Evolutionary conservation across 2,888 invertebrate genomes (phyloP).

Genomic region (Tinea semifulvella): DNA sequence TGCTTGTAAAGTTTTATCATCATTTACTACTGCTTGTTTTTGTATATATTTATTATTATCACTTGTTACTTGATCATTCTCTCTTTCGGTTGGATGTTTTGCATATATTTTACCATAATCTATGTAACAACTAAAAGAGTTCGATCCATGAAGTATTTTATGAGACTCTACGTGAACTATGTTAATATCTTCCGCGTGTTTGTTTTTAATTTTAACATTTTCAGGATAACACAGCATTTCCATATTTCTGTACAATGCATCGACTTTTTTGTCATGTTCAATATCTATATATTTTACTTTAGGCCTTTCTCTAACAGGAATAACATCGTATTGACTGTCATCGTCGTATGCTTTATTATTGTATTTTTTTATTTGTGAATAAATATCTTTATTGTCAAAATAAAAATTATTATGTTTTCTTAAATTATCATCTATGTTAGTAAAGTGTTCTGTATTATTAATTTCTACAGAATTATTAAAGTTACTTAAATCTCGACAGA

Average conservation of each 20-base stretch:
- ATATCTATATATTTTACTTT: conserved; percentile 19
- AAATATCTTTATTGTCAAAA: neutral
- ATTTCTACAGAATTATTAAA: neutral
- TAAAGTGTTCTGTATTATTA: neutral
- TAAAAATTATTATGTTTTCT: neutral
- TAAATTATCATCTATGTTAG: neutral
- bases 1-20: conserved; percentile 12
- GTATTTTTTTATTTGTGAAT: too few relatives aligned
- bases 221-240: neutral
- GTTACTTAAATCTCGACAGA: neutral
- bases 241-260: conserved; percentile 7
- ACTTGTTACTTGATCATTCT: neutral
- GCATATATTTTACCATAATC: neutral
- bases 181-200: too few relatives aligned
- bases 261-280: neutral
- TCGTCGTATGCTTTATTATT: too few relatives aligned
- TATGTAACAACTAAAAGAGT: neutral
- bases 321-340: conserved; percentile 33
- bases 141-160: too few relatives aligned
- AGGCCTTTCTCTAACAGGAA: conserved; percentile 45
- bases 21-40: conserved; percentile 27
- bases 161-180: too few relatives aligned
- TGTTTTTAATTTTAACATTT: neutral
- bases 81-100: neutral
- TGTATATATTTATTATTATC: conserved; percentile 22